A percentile compares a stretch with the other conserved stretches of the same genome.
Evolutionary conservation across 2,888 invertebrate species (phyloP).

Genomic region (Mimumesa dahlbomi): DNA sequence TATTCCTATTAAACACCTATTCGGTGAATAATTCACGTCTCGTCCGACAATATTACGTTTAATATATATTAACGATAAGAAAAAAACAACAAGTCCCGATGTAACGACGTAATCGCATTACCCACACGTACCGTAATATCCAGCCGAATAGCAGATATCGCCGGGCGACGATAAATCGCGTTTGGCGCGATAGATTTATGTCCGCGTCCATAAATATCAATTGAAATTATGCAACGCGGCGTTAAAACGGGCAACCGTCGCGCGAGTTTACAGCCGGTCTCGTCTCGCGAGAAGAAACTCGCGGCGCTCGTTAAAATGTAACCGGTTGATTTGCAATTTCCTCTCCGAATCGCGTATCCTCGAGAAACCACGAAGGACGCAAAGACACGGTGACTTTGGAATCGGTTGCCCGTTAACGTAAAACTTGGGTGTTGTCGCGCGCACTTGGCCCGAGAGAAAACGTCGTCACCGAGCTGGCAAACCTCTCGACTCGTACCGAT

Average conservation of each 20-base stretch:
- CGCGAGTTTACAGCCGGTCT: constrained; percentile 6
- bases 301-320: constrained; percentile 28
- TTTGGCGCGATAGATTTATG: neutral
- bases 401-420: too few relatives aligned
- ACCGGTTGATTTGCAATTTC: constrained; percentile 41
- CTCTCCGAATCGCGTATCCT: constrained; percentile 7
- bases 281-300: constrained; percentile 12
- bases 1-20: too few relatives aligned
- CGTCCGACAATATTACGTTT: too few relatives aligned
- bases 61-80: too few relatives aligned
- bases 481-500: too few relatives aligned
- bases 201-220: constrained; percentile 17
- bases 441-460: too few relatives aligned
- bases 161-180: constrained; percentile 14
- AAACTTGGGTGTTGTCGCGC: too few relatives aligned
- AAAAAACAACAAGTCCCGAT: constrained; percentile 14
- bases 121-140: too few relatives aligned
- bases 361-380: neutral
- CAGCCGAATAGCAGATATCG: neutral
- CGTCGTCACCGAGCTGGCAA: too few relatives aligned
- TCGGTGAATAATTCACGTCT: too few relatives aligned
- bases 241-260: constrained; percentile 13
- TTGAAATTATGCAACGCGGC: constrained; percentile 23
- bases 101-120: neutral
- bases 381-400: too few relatives aligned